Conservation (phyloP, 1,140 invertebrate genomes). For the Lasioglossum baleicum region DNA sequence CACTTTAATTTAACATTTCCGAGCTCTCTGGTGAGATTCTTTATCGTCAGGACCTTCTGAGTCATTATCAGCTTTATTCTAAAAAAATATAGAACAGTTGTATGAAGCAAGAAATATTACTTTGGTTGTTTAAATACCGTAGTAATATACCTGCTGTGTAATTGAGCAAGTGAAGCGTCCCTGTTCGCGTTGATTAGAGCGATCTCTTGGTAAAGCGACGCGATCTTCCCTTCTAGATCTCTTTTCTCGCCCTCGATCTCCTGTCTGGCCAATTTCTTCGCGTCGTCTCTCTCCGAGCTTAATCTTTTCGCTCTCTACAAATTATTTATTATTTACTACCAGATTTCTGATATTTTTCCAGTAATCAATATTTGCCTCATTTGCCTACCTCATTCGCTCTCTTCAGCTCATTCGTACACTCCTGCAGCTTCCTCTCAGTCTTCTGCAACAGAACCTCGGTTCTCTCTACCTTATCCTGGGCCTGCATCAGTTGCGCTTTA, state of each 20-base stretch:
- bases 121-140: not conserved
- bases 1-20: slow-evolving; percentile 85
- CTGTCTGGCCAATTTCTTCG: slow-evolving; percentile 78
- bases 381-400: slow-evolving; percentile 80
- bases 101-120: not conserved
- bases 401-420: slow-evolving; percentile 73
- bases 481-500: slow-evolving; percentile 81
- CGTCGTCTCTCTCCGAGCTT: slow-evolving; percentile 77
- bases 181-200: slow-evolving; percentile 67
- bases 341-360: not conserved
- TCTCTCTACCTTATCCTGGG: slow-evolving; percentile 82
- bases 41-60: slow-evolving; percentile 87
- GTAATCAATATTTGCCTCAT: not conserved
- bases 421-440: slow-evolving; percentile 73
- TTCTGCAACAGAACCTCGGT: slow-evolving; percentile 77
- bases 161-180: slow-evolving; percentile 70
- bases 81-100: slow-evolving; percentile 69
- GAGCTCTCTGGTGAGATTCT: slow-evolving; percentile 85
- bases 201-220: slow-evolving; percentile 71
- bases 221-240: slow-evolving; percentile 71
- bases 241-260: slow-evolving; percentile 79
- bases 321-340: not conserved
- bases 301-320: slow-evolving; percentile 78
- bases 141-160: slow-evolving; percentile 73
- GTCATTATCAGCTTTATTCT: slow-evolving; percentile 89